phyloP scores from a whole-genome alignment of 2,888 invertebrate genomes.

The Epinotia bilunana region DNA sequence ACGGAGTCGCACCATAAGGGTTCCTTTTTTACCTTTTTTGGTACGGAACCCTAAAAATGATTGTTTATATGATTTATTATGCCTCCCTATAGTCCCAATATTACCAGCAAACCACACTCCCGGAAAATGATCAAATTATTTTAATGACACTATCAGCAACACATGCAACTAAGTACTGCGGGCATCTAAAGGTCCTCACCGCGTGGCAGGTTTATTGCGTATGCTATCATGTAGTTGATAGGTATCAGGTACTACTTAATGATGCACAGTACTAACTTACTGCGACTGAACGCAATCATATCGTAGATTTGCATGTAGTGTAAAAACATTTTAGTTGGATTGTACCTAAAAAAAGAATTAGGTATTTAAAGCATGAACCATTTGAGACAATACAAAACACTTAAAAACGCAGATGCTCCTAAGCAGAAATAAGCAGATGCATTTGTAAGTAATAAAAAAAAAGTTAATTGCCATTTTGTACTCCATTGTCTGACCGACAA shows the following conservation, averaged over 20 bases:
- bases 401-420: conserved; percentile 50
- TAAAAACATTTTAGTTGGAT: conserved; percentile 3
- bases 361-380: conserved; percentile 33
- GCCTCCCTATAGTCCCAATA: no score
- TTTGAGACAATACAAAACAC: conserved; percentile 54
- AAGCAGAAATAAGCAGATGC: conserved; percentile 48
- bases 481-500: conserved; percentile 65
- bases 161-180: no score
- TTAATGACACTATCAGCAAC: no score
- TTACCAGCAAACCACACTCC: no score
- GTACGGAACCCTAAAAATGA: no score
- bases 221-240: background rate
- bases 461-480: conserved; percentile 65
- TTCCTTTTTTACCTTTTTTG: no score
- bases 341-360: conserved; percentile 21
- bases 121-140: no score
- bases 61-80: no score
- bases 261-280: background rate
- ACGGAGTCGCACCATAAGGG: no score
- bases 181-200: no score
- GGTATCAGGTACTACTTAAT: background rate
- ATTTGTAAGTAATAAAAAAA: conserved; percentile 56
- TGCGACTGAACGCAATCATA: background rate
- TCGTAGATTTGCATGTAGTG: background rate
- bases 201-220: background rate